Percentiles rank a stretch among this genome's conserved stretches.
Evolutionary conservation across 2,113 vertebrate genomes (phyloP).

Genomic region (Elanus axillaris): DNA sequence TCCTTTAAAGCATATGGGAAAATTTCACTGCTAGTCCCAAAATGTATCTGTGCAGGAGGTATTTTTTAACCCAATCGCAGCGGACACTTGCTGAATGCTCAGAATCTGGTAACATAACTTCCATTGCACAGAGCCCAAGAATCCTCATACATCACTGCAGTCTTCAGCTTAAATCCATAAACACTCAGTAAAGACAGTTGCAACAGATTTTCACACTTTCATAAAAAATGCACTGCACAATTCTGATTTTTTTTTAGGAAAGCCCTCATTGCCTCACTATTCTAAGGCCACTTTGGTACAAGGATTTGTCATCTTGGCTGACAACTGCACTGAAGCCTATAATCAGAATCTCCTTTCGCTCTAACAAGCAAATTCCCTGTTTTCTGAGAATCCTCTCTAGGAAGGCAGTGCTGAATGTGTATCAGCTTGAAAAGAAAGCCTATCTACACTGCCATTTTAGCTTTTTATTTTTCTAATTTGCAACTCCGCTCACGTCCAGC

Average conservation of each 20-base stretch:
- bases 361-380: constrained; percentile 67
- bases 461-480: constrained; percentile 60
- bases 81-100: neutral
- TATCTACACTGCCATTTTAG: constrained; percentile 41
- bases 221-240: neutral
- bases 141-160: constrained; percentile 9
- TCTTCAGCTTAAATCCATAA: constrained; percentile 43
- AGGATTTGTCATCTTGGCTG: constrained; percentile 50
- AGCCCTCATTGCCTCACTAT: constrained; percentile 14
- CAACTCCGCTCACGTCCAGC: constrained; percentile 56
- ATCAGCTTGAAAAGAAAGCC: constrained; percentile 63
- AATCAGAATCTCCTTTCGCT: constrained; percentile 58
- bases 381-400: constrained; percentile 56
- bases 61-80: neutral
- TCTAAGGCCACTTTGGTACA: constrained; percentile 17
- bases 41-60: neutral
- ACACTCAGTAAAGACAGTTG: constrained; percentile 4
- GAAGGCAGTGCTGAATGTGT: constrained; percentile 50
- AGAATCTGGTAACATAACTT: neutral
- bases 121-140: neutral
- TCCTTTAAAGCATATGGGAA: neutral
- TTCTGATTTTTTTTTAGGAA: neutral
- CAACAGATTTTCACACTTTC: constrained; percentile 36
- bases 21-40: neutral
- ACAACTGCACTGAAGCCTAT: constrained; percentile 42